Conservation (phyloP, 2,797 vertebrate species). For the Pangasius sanitwongsei region DNA sequence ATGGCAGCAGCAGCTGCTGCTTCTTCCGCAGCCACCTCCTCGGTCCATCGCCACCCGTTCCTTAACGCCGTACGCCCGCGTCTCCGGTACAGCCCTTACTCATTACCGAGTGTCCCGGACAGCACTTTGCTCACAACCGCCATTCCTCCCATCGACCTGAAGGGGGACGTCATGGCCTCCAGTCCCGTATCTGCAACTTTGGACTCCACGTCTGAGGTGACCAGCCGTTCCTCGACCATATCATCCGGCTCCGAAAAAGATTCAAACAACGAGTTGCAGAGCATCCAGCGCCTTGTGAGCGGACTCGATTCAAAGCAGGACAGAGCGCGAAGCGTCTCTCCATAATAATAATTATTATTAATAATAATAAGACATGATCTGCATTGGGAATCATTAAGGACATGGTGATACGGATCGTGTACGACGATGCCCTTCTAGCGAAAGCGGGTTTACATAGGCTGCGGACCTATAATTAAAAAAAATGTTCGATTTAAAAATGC, state of each 20-base stretch:
- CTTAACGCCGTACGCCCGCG: conserved; percentile 89
- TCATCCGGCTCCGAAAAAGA: conserved; percentile 93
- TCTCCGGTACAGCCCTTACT: conserved; percentile 95
- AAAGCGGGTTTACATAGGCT: conserved; percentile 65
- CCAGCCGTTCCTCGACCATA: conserved; percentile 87
- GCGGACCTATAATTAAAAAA: conserved; percentile 60
- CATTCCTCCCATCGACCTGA: conserved; percentile 73
- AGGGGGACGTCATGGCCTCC: conserved; percentile 75
- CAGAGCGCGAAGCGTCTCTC: conserved; percentile 87
- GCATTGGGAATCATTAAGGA: conserved; percentile 18
- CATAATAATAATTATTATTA: conserved; percentile 65
- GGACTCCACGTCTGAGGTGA: conserved; percentile 93
- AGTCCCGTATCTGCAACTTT: conserved; percentile 83
- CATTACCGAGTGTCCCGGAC: conserved; percentile 87
- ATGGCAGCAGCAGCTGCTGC: conserved; percentile 93
- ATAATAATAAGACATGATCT: conserved; percentile 65
- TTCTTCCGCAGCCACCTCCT: conserved; percentile 84
- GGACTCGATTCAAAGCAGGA: conserved; percentile 92
- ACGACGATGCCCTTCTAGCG: conserved; percentile 60
- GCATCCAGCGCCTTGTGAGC: conserved; percentile 95
- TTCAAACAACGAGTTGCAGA: conserved; percentile 90
- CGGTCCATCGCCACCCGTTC: conserved; percentile 91
- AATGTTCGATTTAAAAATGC: conserved; percentile 76
- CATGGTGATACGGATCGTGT: conserved; percentile 46
- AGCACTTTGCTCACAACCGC: conserved; percentile 81